Evolutionary conservation across 2,888 invertebrate genomes (phyloP).

Genomic region (Petrolisthes cinctipes): DNA sequence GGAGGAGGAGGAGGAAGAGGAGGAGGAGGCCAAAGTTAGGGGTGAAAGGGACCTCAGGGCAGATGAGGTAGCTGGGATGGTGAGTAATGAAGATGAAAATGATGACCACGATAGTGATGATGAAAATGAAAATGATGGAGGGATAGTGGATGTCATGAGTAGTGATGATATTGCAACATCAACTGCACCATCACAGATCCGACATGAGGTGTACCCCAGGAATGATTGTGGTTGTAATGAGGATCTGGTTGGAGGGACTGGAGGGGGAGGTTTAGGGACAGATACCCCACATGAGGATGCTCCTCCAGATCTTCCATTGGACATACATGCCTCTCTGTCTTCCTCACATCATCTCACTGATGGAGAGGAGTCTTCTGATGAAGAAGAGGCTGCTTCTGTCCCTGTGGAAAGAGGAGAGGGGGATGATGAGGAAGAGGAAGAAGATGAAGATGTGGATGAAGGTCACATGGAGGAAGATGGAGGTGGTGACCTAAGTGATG

Average conservation of each 20-base stretch:
- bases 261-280: slow-evolving; percentile 53
- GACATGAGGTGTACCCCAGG: slow-evolving; percentile 29
- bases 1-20: slow-evolving; percentile 30
- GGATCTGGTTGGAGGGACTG: slow-evolving; percentile 1
- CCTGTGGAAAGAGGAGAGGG: slow-evolving; percentile 29
- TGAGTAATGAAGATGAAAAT: slow-evolving; percentile 20
- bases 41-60: slow-evolving; percentile 14
- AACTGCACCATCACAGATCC: slow-evolving; percentile 34
- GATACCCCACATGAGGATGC: slow-evolving; percentile 64
- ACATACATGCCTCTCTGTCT: slow-evolving; percentile 38
- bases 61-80: slow-evolving; percentile 16
- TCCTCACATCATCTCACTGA: slow-evolving; percentile 46
- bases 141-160: slow-evolving; percentile 40
- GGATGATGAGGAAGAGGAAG: slow-evolving; percentile 39
- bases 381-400: slow-evolving; percentile 31
- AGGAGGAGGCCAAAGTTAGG: background rate
- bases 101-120: slow-evolving; percentile 14
- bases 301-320: slow-evolving; percentile 51
- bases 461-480: slow-evolving; percentile 44
- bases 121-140: slow-evolving; percentile 28
- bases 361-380: slow-evolving; percentile 34
- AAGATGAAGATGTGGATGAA: slow-evolving; percentile 44
- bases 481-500: slow-evolving; percentile 34
- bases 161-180: slow-evolving; percentile 43
- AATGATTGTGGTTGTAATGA: slow-evolving; percentile 37